Evolutionary conservation across 2,888 invertebrate genomes (phyloP), one percentile per base, ranked within the genome.

Genomic region (Euplagia quadripunctaria): DNA sequence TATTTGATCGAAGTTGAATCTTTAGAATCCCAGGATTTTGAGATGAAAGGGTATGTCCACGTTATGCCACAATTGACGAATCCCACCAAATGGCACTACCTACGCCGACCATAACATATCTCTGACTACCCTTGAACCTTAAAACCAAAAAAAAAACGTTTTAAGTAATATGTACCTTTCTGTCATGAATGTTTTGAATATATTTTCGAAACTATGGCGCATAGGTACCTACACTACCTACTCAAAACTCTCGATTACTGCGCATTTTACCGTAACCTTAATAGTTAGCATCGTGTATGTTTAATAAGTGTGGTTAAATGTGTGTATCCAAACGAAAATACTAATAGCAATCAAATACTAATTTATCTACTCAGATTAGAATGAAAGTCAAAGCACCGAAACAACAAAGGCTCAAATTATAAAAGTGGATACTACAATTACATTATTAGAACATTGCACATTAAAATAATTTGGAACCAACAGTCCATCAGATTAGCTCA

Each of bases 311-410:
- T 20, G 20, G n/a, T 14, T 58, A 42, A 55, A 61, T 46, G 16
- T 61, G 61, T 61, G 69, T 31, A 69, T 31, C 58, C 46, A 61
- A 6, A 41, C 46, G 69, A 46, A 69, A 69, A n/a, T n/a, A n/a
- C n/a, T 46, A 61, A 61, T 58, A 61, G 16, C 69, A 20, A 61
- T 69, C 43, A 69, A 69, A 69, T 69, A 46, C 43, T 61, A 58
- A 69, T 61, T 61, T 61, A 69, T 69, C 17, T 14, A 17, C 42
- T 64, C 61, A 61, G 52, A 69, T 69, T 69, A 69, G 31, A 61
- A 16, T 46, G 31, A 69, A 31, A 61, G 43, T 17, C 12, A 16
- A 61, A 61, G 61, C 31, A 7, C 46, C 20, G 2, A 49, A 61
- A 69, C 58, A 69, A 31, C 61, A 61, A 17, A 61, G 58, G 69